Percentiles rank a stretch among this genome's conserved stretches.
Conservation (phyloP, 2,113 vertebrate species). For the Corythoichthys haematopterus region DNA sequence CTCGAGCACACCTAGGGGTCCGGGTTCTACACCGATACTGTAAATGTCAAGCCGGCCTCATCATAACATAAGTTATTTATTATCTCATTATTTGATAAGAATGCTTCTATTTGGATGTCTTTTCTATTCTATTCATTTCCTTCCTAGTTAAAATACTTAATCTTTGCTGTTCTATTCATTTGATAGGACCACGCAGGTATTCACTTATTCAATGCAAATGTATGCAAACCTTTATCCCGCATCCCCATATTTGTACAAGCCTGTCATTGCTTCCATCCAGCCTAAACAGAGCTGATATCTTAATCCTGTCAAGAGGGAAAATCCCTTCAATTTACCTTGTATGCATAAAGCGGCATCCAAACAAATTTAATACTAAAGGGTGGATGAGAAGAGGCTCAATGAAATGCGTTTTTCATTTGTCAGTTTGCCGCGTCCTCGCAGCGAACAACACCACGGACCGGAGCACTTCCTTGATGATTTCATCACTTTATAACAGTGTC, state of each 20-base stretch:
- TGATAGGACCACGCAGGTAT: slow-evolving; percentile 52
- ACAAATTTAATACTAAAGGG: slow-evolving; percentile 61
- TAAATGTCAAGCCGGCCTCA: slow-evolving; percentile 69
- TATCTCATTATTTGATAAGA: slow-evolving; percentile 80
- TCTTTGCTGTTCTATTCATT: slow-evolving; percentile 54
- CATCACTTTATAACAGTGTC: slow-evolving; percentile 73
- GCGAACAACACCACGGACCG: slow-evolving; percentile 48
- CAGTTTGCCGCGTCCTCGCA: slow-evolving; percentile 58
- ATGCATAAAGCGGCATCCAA: slow-evolving; percentile 59
- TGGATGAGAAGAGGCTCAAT: slow-evolving; percentile 57
- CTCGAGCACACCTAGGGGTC: slow-evolving; percentile 58
- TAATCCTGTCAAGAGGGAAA: slow-evolving; percentile 63
- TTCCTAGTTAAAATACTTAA: slow-evolving; percentile 69
- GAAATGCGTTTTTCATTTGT: slow-evolving; percentile 62
- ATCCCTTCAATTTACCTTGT: slow-evolving; percentile 60
- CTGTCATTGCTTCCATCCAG: slow-evolving; percentile 24
- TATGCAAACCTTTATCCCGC: slow-evolving; percentile 55
- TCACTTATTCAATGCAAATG: slow-evolving; percentile 63
- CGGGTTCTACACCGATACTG: slow-evolving; percentile 66
- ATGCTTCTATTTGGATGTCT: slow-evolving; percentile 70
- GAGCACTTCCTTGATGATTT: slow-evolving; percentile 75
- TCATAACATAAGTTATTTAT: slow-evolving; percentile 81
- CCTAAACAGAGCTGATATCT: slow-evolving; percentile 56
- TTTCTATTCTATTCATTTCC: slow-evolving; percentile 71
- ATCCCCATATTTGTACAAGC: slow-evolving; percentile 26